Conservation (phyloP, 2,113 vertebrate species). For the Nymphicus hollandicus region DNA sequence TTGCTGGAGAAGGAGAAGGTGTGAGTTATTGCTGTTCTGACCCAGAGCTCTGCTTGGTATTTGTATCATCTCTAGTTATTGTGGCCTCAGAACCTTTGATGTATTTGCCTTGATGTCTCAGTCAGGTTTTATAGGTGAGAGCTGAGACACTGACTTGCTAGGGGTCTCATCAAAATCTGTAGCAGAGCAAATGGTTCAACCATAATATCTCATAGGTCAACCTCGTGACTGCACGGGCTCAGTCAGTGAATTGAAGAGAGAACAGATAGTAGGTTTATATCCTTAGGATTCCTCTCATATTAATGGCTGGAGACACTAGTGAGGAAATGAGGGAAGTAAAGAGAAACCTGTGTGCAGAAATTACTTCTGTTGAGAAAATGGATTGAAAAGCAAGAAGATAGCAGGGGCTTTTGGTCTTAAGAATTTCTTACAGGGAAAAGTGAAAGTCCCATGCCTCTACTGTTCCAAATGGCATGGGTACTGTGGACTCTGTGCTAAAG, state of each 20-base stretch:
- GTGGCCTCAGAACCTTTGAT: background rate
- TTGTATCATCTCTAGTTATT: background rate
- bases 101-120: background rate
- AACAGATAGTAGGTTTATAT: background rate
- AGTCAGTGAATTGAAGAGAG: background rate
- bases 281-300: background rate
- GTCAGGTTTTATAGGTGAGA: background rate
- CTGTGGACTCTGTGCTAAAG: background rate
- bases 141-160: background rate
- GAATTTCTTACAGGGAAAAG: background rate
- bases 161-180: background rate
- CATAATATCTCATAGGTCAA: accelerated
- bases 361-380: background rate
- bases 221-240: background rate
- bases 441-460: background rate
- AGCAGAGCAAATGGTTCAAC: background rate
- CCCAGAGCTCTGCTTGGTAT: background rate
- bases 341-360: background rate
- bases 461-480: background rate
- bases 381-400: background rate
- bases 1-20: background rate
- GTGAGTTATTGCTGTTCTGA: background rate
- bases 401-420: background rate
- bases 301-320: background rate
- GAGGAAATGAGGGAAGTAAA: background rate